Conservation (phyloP, 2,888 invertebrate species). For the Anoplius nigerrimus region DNA sequence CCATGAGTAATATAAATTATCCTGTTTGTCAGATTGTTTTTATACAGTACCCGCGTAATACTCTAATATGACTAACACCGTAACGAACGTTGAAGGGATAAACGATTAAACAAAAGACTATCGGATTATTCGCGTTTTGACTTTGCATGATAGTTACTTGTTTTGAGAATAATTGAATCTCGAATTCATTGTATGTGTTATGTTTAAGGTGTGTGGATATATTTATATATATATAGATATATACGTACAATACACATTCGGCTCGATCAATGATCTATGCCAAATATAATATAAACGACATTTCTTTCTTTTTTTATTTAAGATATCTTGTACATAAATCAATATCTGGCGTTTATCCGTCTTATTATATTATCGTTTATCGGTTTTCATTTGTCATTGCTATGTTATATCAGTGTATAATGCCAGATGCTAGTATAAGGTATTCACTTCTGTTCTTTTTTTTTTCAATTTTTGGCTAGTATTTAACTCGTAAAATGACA, state of each 20-base stretch:
- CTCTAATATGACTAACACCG: constrained; percentile 2
- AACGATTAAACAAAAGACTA: constrained; percentile 7
- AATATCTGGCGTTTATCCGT: too few relatives aligned
- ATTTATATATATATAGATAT: constrained; percentile 17
- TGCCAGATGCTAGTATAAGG: constrained; percentile 43
- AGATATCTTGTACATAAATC: constrained; percentile 56
- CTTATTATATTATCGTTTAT: constrained; percentile 34
- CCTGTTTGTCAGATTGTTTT: constrained; percentile 7
- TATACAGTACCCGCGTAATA: constrained; percentile 16
- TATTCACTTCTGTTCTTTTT: constrained; percentile 8
- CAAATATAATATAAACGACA: constrained; percentile 58
- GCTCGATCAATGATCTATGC: constrained; percentile 8
- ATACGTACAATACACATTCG: background rate
- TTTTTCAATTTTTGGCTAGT: constrained; percentile 66
- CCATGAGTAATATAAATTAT: constrained; percentile 17
- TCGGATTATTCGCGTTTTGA: background rate
- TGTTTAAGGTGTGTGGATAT: constrained; percentile 9
- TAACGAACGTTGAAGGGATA: constrained; percentile 9
- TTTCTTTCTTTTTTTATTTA: constrained; percentile 49
- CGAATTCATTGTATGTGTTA: background rate
- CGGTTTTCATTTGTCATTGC: constrained; percentile 25
- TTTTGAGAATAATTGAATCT: background rate
- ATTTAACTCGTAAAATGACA: constrained; percentile 64
- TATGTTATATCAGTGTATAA: constrained; percentile 27
- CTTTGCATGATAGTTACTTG: constrained; percentile 28